phyloP scores from a whole-genome alignment of 2,113 vertebrate genomes.

The Ciconia maguari region DNA sequence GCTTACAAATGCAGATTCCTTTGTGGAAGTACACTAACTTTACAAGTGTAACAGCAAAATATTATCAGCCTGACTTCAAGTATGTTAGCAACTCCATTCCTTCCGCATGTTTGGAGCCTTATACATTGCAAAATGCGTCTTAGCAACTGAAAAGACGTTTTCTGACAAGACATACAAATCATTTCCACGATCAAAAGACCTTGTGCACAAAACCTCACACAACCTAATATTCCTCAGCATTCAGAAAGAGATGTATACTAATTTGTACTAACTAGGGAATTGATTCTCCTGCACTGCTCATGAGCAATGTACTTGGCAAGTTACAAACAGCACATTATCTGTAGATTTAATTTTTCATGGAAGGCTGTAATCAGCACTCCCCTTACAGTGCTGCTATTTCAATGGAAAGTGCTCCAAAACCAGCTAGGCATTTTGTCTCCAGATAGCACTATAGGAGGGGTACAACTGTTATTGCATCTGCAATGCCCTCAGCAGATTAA shows the following conservation, averaged over 20 bases:
- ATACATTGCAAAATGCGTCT: background rate
- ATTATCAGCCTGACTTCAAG: background rate
- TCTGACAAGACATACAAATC: background rate
- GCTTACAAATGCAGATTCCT: background rate
- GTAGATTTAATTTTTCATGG: constrained; percentile 26
- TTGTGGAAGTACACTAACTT: background rate
- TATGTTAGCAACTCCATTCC: background rate
- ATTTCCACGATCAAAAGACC: background rate
- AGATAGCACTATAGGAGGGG: background rate
- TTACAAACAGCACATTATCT: constrained; percentile 23
- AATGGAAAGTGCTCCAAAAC: background rate
- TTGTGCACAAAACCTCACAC: background rate
- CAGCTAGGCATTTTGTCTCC: background rate
- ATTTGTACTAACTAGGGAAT: constrained; percentile 14
- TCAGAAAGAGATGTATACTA: background rate
- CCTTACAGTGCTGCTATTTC: background rate
- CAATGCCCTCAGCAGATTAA: background rate
- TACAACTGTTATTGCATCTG: background rate
- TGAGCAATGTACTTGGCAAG: background rate
- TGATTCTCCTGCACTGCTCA: background rate
- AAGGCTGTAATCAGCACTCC: background rate
- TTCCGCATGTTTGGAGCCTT: background rate
- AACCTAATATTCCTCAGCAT: background rate
- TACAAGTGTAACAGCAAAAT: background rate
- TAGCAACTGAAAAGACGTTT: background rate